A percentile compares a stretch with the other conserved stretches of the same genome.
Conservation (phyloP, 2,797 vertebrate genomes). For the Microchirus variegatus region DNA sequence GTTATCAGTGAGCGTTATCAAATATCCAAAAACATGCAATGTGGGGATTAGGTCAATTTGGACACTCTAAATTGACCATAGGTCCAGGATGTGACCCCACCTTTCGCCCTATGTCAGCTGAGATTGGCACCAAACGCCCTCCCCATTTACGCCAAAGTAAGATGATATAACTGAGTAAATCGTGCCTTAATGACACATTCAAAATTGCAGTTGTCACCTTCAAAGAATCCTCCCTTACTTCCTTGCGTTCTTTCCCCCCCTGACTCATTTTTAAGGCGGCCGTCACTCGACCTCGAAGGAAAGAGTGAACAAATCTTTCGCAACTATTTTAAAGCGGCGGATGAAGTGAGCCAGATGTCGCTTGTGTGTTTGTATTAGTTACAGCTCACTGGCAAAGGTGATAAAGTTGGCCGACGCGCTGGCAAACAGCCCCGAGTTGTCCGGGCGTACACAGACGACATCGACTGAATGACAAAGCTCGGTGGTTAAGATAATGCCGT, state of each 20-base stretch:
- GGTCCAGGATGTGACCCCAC: too few relatives aligned
- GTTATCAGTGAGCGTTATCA: too few relatives aligned
- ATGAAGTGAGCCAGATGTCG: constrained; percentile 66
- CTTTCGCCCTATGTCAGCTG: too few relatives aligned
- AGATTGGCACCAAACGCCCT: too few relatives aligned
- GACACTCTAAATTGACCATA: too few relatives aligned
- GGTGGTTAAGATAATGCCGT: constrained; percentile 55
- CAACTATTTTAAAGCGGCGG: constrained; percentile 58
- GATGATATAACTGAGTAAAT: too few relatives aligned
- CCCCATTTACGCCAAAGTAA: too few relatives aligned
- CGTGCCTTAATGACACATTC: not conserved
- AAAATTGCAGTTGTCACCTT: not conserved
- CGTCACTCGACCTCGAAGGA: constrained; percentile 38
- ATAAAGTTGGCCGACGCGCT: constrained; percentile 63
- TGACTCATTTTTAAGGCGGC: constrained; percentile 25
- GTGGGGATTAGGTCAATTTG: too few relatives aligned
- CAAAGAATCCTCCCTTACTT: not conserved
- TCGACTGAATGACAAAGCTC: constrained; percentile 57
- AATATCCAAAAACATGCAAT: too few relatives aligned
- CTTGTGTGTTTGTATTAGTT: constrained; percentile 73
- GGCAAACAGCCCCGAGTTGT: constrained; percentile 56
- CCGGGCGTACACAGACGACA: constrained; percentile 46
- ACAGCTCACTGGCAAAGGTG: constrained; percentile 62
- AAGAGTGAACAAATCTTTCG: constrained; percentile 41
- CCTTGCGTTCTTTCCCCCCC: constrained; percentile 4